These are phyloP conservation scores for Fulica atra DNA, from an alignment of 2,113 vertebrate genomes.

Conservation along the genomic window DNA sequence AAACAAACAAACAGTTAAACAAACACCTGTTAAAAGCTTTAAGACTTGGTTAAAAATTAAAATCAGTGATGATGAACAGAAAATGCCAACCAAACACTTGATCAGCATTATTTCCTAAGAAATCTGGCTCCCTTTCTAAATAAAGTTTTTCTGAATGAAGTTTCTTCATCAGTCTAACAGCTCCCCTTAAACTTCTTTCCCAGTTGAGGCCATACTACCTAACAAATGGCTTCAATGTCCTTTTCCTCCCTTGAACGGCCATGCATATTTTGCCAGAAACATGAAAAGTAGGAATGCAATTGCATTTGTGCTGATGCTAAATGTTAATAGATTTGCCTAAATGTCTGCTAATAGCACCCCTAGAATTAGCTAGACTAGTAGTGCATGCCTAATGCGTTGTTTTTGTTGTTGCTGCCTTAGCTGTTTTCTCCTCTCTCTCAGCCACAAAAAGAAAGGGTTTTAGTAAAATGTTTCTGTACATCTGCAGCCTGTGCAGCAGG, in stretches of 20 bases:
- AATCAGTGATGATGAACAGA: background rate
- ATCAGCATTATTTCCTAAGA: background rate
- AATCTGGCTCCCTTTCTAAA: background rate
- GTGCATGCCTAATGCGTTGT: slow-evolving; percentile 76
- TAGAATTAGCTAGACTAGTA: slow-evolving; percentile 78
- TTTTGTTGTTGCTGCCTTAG: slow-evolving; percentile 67
- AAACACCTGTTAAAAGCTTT: background rate
- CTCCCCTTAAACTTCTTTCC: background rate
- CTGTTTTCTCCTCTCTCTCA: slow-evolving; percentile 46
- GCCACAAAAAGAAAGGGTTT: slow-evolving; percentile 14
- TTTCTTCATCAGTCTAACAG: background rate
- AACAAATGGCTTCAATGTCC: background rate
- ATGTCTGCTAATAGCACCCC: slow-evolving; percentile 74
- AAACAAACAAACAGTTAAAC: background rate
- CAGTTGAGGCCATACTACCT: background rate
- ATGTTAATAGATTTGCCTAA: slow-evolving; percentile 79
- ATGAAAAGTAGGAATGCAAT: slow-evolving; percentile 60
- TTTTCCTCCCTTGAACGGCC: slow-evolving; percentile 34
- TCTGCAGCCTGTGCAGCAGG: slow-evolving; percentile 36
- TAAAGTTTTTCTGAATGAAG: background rate
- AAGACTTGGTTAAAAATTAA: background rate
- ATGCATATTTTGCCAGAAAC: slow-evolving; percentile 66
- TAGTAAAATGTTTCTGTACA: background rate
- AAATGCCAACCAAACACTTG: background rate
- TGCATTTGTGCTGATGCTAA: slow-evolving; percentile 75